These are phyloP conservation scores for Turdus rufiventris DNA, from an alignment of 2,113 vertebrate species.

Conservation along the genomic window DNA sequence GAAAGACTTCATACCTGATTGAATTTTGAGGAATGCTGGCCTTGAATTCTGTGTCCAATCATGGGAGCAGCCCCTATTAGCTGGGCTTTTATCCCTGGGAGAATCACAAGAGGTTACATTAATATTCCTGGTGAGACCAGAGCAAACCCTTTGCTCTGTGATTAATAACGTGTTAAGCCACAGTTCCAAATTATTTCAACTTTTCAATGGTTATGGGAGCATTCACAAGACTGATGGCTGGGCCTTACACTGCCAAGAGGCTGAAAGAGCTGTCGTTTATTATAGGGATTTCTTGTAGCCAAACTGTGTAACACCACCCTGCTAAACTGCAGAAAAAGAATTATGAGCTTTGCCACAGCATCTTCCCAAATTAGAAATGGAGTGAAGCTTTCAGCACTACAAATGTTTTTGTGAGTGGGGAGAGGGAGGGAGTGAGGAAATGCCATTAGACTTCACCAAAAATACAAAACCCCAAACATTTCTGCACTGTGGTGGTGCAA, in stretches of 20 bases:
- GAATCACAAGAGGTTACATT: not conserved
- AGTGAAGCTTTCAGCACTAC: not conserved
- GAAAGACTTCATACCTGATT: not conserved
- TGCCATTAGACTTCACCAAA: not conserved
- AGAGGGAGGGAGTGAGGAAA: not conserved
- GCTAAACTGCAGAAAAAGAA: not conserved
- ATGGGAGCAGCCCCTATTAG: not conserved
- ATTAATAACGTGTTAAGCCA: conserved; percentile 22
- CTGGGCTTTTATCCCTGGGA: not conserved
- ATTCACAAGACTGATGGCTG: conserved; percentile 33
- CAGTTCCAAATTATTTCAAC: conserved; percentile 27
- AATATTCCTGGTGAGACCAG: not conserved
- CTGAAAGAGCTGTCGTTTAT: conserved; percentile 12
- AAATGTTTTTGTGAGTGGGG: not conserved
- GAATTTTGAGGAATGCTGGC: not conserved
- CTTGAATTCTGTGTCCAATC: not conserved
- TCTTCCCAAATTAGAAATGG: not conserved
- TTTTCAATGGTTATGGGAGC: conserved; percentile 10
- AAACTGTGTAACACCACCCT: not conserved
- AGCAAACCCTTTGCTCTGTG: not conserved
- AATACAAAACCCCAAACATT: not conserved
- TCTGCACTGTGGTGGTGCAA: not conserved
- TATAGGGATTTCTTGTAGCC: not conserved
- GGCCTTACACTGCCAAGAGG: not conserved
- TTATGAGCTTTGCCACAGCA: not conserved